Evolutionary conservation across 2,888 invertebrate species (phyloP).

Genomic region (Heliconius cydno): DNA sequence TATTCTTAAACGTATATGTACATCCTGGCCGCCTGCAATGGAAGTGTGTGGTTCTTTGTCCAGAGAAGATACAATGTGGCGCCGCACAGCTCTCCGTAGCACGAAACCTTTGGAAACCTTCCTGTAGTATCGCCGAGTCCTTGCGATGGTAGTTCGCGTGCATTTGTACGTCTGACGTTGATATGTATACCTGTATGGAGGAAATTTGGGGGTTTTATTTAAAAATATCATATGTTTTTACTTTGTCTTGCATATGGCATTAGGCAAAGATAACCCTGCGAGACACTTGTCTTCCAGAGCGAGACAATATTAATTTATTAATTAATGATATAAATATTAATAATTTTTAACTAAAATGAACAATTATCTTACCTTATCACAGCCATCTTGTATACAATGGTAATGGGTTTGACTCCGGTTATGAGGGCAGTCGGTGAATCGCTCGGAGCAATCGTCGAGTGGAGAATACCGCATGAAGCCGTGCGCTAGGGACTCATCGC

Average conservation of each 20-base stretch:
- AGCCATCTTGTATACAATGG: conserved; percentile 97
- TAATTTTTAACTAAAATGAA: background rate
- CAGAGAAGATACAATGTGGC: conserved; percentile 94
- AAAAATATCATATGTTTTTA: too few relatives aligned
- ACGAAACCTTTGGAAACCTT: conserved; percentile 97
- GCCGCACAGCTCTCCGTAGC: conserved; percentile 98
- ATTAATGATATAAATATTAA: background rate
- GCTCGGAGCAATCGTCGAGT: conserved; percentile 95
- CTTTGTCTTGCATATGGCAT: too few relatives aligned
- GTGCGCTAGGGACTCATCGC: conserved; percentile 97
- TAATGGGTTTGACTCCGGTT: conserved; percentile 98
- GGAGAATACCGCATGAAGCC: conserved; percentile 98
- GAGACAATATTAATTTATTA: too few relatives aligned
- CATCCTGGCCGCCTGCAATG: conserved; percentile 96
- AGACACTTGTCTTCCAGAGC: too few relatives aligned
- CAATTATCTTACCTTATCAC: conserved; percentile 86
- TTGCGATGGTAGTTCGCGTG: conserved; percentile 99
- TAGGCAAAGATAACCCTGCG: too few relatives aligned
- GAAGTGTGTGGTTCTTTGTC: conserved; percentile 98
- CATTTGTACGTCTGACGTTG: conserved; percentile 99
- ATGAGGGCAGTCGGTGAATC: conserved; percentile 94
- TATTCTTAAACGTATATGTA: conserved; percentile 98
- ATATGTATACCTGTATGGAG: conserved; percentile 91
- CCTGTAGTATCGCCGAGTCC: conserved; percentile 98
- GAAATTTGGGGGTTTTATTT: too few relatives aligned